Base-by-base conservation (phyloP, 2,888 invertebrate genomes). In the Drosophila cognata region DNA sequence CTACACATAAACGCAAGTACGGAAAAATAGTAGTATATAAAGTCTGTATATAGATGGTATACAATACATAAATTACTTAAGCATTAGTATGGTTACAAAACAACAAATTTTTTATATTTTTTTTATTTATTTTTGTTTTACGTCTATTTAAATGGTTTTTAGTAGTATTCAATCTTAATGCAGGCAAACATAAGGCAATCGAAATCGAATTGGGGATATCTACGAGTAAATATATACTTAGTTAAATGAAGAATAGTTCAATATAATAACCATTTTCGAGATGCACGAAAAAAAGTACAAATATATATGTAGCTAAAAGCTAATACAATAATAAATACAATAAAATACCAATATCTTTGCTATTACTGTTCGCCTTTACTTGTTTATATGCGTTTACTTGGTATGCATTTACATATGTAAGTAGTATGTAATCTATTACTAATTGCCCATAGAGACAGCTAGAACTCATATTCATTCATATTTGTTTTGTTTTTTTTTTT, bases 1-100 rank as follows among this genome's bases (percentile, higher is more conserved):
- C 90, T 90, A 90, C 76, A 88, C 67, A 76, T 58, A 79, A 77
- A 84, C 81, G 81, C 66, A 81, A 80, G 55, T 84, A 84, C 67
- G 77, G 31, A 82, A 71, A 79, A 61, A 74, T 69, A 52, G 68
- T 56, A 56, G n/a, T 67, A 67, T 63, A 70, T 63, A 71, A 35
- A 56, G 55, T 65, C 62, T 69, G 71, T 60, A 61, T 36, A 38
- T 57, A 43, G 68, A 73, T 72, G 63, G 60, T 66, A 71, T 77
- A 80, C 77, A 78, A 72, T 82, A 84, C 68, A 78, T 91, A 80
- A 79, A 77, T 77, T 75, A 88, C 85, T 85, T 85, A 85, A 52
- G 57, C 52, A 74, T 88, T 89, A 89, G 77, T 89, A 46, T 29
- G 68, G 62, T 79, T 77, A 65, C 28, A 59, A 64, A 73, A 77